Percentiles rank a stretch among this genome's conserved stretches.
These are phyloP conservation scores for human DNA, from an alignment of 2,113 vertebrate genomes.

Conservation along the genomic window DNA sequence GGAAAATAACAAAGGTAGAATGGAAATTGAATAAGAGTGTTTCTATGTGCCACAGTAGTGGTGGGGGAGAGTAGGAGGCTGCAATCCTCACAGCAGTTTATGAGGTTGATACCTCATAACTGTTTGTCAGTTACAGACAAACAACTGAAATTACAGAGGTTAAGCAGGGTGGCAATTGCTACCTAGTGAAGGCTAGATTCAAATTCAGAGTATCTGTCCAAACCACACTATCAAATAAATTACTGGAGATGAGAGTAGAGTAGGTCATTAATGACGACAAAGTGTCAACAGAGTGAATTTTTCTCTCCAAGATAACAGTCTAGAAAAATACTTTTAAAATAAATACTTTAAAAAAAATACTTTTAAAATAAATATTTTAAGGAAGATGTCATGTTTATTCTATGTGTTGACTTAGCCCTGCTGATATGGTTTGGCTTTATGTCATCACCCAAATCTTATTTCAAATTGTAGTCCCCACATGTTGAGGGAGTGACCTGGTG, in stretches of 20 bases:
- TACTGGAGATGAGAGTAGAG: neutral
- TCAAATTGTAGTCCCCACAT: too few relatives aligned
- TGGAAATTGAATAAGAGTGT: neutral
- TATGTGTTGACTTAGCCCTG: neutral
- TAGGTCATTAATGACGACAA: neutral
- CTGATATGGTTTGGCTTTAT: too few relatives aligned
- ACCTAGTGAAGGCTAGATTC: neutral
- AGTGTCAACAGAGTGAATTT: neutral
- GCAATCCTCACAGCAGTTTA: neutral
- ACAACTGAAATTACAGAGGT: neutral
- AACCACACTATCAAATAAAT: neutral
- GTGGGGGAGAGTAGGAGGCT: neutral
- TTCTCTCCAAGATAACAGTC: neutral
- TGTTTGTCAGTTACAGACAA: neutral
- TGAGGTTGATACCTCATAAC: neutral
- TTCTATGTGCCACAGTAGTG: neutral
- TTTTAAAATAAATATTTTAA: conserved; percentile 22
- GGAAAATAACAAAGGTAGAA: neutral
- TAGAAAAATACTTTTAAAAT: conserved; percentile 30
- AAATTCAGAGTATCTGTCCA: neutral
- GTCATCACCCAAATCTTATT: too few relatives aligned
- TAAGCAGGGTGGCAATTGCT: neutral
- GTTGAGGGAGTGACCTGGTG: too few relatives aligned
- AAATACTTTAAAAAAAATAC: neutral
- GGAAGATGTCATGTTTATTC: neutral